These are phyloP conservation scores for Phaethornis superciliosus DNA, from an alignment of 2,113 vertebrate genomes.

Conservation along the genomic window DNA sequence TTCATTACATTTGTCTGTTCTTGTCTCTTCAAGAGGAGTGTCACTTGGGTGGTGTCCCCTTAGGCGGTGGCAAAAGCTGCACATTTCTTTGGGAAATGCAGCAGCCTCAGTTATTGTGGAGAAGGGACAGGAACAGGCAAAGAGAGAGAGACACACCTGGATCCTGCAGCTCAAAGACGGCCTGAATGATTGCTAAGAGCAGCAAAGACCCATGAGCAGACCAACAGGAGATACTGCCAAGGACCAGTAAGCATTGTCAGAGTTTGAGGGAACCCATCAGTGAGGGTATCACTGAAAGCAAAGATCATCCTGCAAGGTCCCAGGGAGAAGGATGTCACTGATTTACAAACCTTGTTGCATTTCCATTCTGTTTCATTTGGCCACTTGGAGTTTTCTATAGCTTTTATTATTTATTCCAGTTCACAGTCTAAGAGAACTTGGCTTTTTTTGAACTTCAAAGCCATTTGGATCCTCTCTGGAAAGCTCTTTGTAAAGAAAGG, in stretches of 20 bases:
- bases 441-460: constrained; percentile 48
- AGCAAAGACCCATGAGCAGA: neutral
- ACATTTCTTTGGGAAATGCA: neutral
- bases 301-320: neutral
- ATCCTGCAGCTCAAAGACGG: neutral
- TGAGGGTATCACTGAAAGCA: neutral
- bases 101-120: neutral
- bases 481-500: neutral
- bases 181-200: neutral
- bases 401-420: constrained; percentile 40
- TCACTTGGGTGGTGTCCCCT: neutral
- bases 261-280: neutral
- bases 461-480: constrained; percentile 2
- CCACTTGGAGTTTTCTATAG: neutral
- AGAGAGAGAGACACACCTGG: no score
- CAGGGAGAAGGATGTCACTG: neutral
- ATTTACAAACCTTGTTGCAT: neutral
- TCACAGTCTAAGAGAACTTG: neutral
- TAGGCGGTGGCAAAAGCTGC: neutral
- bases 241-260: neutral
- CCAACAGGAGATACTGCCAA: neutral
- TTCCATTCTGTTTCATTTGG: neutral
- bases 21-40: neutral
- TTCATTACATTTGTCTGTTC: neutral
- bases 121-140: neutral